A percentile compares a stretch with the other conserved stretches of the same genome.
phyloP scores from a whole-genome alignment of 2,797 vertebrate species.

The Ispidina picta region DNA sequence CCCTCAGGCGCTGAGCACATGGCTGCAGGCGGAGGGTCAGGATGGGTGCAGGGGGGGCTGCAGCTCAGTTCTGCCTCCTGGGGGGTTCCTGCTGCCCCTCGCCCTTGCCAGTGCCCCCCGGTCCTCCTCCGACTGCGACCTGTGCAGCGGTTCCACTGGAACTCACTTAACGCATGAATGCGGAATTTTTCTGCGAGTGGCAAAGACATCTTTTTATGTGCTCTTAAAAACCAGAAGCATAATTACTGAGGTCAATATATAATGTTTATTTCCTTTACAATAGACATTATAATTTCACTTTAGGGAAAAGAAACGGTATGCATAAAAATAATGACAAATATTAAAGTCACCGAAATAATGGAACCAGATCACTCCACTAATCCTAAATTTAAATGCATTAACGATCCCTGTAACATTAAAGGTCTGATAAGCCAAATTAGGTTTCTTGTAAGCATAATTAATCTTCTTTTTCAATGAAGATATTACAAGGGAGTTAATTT shows the following conservation, averaged over 20 bases:
- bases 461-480: constrained; percentile 84
- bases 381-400: constrained; percentile 85
- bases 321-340: constrained; percentile 84
- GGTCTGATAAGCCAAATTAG: constrained; percentile 87
- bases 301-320: constrained; percentile 74
- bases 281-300: constrained; percentile 78
- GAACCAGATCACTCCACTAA: constrained; percentile 74
- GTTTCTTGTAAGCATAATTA: constrained; percentile 86
- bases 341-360: constrained; percentile 79
- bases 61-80: not conserved
- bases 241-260: constrained; percentile 83
- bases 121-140: not conserved
- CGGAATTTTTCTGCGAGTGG: constrained; percentile 71
- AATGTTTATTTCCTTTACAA: constrained; percentile 83
- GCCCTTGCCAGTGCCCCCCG: rapidly evolving
- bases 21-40: not conserved
- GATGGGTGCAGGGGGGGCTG: not conserved
- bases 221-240: constrained; percentile 78
- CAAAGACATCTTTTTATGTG: constrained; percentile 74
- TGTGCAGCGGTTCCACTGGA: not conserved
- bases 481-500: constrained; percentile 83
- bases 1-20: rapidly evolving
- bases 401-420: constrained; percentile 81
- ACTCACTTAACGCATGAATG: not conserved
- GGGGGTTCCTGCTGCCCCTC: rapidly evolving